Evolutionary conservation across 2,888 invertebrate genomes (phyloP).

Genomic region (Tenthredo mesomela): DNA sequence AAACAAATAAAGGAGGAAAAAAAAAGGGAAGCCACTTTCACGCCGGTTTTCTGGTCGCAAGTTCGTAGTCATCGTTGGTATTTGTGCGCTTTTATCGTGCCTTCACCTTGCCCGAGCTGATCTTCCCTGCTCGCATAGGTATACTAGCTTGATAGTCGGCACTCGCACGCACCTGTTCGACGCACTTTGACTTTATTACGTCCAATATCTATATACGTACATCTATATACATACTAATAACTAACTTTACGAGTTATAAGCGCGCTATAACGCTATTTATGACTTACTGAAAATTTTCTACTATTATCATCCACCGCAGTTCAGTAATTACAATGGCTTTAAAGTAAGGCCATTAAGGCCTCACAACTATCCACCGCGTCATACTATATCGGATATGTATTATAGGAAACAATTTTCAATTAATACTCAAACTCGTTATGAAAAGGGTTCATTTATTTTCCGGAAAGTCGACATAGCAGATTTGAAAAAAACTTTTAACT

Average conservation of each 20-base stretch:
- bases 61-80: constrained; percentile 25
- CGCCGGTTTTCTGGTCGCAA: constrained; percentile 16
- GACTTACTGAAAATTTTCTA: constrained; percentile 34
- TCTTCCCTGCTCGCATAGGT: neutral
- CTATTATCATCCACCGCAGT: neutral
- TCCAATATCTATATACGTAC: constrained; percentile 36
- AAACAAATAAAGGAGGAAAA: neutral
- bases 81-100: constrained; percentile 28
- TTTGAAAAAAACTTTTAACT: too few relatives aligned
- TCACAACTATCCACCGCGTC: constrained; percentile 17
- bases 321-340: constrained; percentile 48
- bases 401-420: constrained; percentile 41
- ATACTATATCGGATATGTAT: neutral
- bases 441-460: neutral
- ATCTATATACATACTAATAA: constrained; percentile 39
- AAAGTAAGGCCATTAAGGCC: neutral
- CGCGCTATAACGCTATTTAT: constrained; percentile 45
- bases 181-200: constrained; percentile 50
- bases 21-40: constrained; percentile 19
- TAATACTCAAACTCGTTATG: neutral
- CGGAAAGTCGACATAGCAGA: too few relatives aligned
- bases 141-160: neutral
- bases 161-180: constrained; percentile 34
- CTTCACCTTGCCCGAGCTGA: constrained; percentile 13
- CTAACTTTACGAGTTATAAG: constrained; percentile 45